Evolutionary conservation across 1,140 invertebrate species (phyloP), one percentile per base, ranked within the genome.

Genomic region (Bilobella aurantiaca): DNA sequence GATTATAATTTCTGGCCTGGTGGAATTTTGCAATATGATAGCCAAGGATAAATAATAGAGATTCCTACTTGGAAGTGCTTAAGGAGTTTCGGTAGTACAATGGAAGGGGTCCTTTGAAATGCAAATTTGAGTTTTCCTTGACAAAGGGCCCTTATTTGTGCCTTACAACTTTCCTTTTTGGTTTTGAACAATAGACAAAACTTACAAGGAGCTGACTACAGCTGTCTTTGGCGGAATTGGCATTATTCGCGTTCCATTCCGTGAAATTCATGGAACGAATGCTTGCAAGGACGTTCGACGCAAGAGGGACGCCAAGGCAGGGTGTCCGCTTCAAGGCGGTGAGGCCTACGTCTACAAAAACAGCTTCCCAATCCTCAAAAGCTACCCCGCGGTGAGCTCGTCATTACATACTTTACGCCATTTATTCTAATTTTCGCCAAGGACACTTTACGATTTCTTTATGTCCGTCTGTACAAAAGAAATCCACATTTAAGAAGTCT

Each of bases 321-420:
- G 67, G 21, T 74, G 73, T 58, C 72, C 70, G 29, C 30, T 72
- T 2, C 57, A 32, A 47, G 42, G 64, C 16, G 70, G 70, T 27
- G 25, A 65, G 27, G 53, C 56, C 16, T 73, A 73, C 67, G 72
- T 72, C 16, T 74, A 74, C 66, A 58, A 65, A n/a, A 74, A 74
- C 58, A 70, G 67, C 31, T 73, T 74, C 65, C 72, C 72, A 2
- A 74, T 74, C 42, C 66, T 68, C 3, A 71, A 68, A 47, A 67
- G 66, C 27, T 74, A 74, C 58, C 73, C 73, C 21, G 66, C 70
- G 29, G 73, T 74, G 70, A 71, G 66, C 62, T 34, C 18, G 2
- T 29, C 27, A 14, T 42, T 61, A 2, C 31, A n/a, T n/a, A n/a
- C n/a, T n/a, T n/a, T n/a, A n/a, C n/a, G n/a, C n/a, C n/a, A n/a